Evolutionary conservation across 2,113 vertebrate species (phyloP).

Genomic region (Nesogale talazaci): DNA sequence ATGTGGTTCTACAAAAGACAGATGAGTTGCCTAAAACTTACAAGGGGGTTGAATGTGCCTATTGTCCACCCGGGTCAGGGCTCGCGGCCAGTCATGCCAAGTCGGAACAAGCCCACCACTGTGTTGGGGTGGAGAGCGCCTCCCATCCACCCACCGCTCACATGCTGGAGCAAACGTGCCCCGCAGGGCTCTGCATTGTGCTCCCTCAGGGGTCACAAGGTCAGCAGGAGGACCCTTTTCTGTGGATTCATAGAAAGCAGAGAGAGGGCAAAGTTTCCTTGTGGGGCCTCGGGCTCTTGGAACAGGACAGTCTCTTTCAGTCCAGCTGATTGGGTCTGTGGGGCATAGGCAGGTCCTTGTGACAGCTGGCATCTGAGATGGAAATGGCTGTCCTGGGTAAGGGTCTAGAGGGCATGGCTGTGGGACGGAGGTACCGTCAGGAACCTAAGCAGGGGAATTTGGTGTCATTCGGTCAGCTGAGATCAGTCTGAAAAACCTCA

Average conservation of each 20-base stretch:
- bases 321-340: background rate
- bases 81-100: slow-evolving; percentile 66
- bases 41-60: slow-evolving; percentile 81
- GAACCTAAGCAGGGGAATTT: background rate
- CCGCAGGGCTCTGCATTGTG: background rate
- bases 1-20: slow-evolving; percentile 78
- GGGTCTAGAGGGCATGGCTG: background rate
- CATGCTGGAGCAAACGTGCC: slow-evolving; percentile 49
- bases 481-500: background rate
- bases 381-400: background rate
- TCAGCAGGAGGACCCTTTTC: slow-evolving; percentile 47
- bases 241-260: slow-evolving; percentile 56
- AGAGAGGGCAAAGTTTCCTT: background rate
- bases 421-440: background rate
- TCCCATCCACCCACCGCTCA: background rate
- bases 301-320: background rate
- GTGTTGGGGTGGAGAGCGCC: slow-evolving; percentile 68
- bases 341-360: background rate
- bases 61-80: slow-evolving; percentile 78
- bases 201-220: slow-evolving; percentile 16
- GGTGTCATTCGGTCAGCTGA: background rate
- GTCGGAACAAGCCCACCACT: slow-evolving; percentile 81
- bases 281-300: slow-evolving; percentile 12
- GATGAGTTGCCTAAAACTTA: slow-evolving; percentile 67
- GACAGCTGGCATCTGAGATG: background rate